phyloP scores from a whole-genome alignment of 37 sponge, comb jelly and placozoan genomes.

The Chondrilla cf. caribensis region DNA sequence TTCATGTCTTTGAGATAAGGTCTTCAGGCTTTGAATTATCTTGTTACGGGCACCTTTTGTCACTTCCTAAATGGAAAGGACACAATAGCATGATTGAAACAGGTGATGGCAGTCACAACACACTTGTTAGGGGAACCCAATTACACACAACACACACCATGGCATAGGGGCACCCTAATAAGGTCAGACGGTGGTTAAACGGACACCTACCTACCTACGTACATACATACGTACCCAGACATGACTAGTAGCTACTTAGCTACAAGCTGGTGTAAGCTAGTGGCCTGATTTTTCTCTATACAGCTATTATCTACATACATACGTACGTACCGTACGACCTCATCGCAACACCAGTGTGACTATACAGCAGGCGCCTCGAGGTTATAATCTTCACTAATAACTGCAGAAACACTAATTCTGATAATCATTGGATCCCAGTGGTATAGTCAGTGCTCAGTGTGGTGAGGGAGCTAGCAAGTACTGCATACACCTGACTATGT shows the following conservation, averaged over 20 bases:
- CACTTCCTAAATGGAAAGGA: slow-evolving; percentile 54
- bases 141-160: not conserved
- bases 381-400: no score
- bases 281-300: no score
- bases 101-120: not conserved
- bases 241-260: no score
- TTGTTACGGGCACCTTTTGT: slow-evolving; percentile 89
- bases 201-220: not conserved
- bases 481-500: no score
- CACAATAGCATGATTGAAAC: not conserved
- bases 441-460: no score
- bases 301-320: not conserved
- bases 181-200: not conserved
- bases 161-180: not conserved
- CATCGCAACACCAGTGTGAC: no score
- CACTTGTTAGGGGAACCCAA: not conserved
- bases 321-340: no score
- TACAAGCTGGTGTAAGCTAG: no score
- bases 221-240: not conserved
- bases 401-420: no score
- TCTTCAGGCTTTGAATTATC: slow-evolving; percentile 73
- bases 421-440: no score
- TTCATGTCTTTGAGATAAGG: slow-evolving; percentile 52
- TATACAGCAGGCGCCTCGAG: no score
- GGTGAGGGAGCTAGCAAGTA: no score